These are phyloP conservation scores for Moxostoma hubbsi DNA, from an alignment of 2,797 vertebrate species.

Conservation along the genomic window DNA sequence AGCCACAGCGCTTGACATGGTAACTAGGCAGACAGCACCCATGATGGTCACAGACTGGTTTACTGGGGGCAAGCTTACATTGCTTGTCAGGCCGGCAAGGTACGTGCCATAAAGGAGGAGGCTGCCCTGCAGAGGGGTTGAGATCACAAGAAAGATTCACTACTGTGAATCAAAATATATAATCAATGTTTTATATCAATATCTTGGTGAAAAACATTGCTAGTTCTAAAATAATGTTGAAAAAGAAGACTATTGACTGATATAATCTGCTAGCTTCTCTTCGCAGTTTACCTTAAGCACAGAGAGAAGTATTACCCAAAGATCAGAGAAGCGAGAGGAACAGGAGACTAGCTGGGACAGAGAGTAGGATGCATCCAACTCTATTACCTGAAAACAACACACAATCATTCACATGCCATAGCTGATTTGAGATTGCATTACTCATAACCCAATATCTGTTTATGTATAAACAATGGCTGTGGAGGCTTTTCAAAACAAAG, in stretches of 20 bases:
- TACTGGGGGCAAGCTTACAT: slow-evolving; percentile 92
- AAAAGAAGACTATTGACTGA: not conserved
- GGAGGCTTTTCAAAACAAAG: too few species aligned
- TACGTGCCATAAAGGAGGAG: slow-evolving; percentile 91
- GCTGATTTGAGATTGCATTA: not conserved
- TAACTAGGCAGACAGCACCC: slow-evolving; percentile 84
- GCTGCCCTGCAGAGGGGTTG: slow-evolving; percentile 76
- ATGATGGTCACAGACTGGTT: slow-evolving; percentile 95
- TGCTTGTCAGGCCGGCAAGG: slow-evolving; percentile 91
- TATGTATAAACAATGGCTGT: not conserved
- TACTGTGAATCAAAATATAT: not conserved
- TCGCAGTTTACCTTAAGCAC: slow-evolving; percentile 85
- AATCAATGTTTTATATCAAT: not conserved
- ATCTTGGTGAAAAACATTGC: too few species aligned
- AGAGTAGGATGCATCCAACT: slow-evolving; percentile 82
- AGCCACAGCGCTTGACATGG: slow-evolving; percentile 78
- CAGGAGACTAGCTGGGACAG: slow-evolving; percentile 85
- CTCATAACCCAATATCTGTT: not conserved
- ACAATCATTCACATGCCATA: not conserved
- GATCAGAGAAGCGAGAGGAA: slow-evolving; percentile 83
- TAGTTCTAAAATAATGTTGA: too few species aligned
- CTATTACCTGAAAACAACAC: slow-evolving; percentile 75
- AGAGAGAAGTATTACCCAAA: slow-evolving; percentile 88
- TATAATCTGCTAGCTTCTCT: not conserved
- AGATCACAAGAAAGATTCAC: not conserved